phyloP scores from a whole-genome alignment of 2,888 invertebrate genomes.

The Oxycera nigricornis region DNA sequence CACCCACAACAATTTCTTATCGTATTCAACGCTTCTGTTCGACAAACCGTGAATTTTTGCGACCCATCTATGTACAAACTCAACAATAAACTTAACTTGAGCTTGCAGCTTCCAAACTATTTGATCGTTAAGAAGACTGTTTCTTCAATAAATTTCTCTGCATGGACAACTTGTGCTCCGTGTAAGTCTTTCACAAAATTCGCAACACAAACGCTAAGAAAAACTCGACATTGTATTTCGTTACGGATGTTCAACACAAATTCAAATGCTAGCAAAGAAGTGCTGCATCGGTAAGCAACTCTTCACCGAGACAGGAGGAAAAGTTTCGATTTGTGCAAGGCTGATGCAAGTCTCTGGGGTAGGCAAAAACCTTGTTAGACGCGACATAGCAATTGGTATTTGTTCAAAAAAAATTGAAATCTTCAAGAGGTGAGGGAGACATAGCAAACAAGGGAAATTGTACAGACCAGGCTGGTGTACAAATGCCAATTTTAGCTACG shows the following conservation, averaged over 20 bases:
- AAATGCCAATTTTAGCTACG: not conserved
- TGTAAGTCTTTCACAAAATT: too few species aligned
- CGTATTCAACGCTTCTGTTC: too few species aligned
- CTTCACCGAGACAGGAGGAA: not conserved
- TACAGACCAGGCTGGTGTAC: not conserved
- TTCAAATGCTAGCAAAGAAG: not conserved
- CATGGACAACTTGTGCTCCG: not conserved
- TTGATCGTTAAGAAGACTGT: not conserved
- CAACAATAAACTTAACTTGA: too few species aligned
- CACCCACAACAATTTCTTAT: too few species aligned
- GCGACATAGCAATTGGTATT: not conserved
- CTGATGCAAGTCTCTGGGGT: not conserved
- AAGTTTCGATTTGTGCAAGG: constrained; percentile 2
- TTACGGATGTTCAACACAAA: not conserved
- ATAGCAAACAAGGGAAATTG: not conserved
- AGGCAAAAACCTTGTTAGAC: not conserved
- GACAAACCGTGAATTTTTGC: too few species aligned
- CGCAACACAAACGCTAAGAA: too few species aligned
- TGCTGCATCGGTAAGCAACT: not conserved
- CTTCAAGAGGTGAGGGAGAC: not conserved
- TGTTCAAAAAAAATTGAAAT: not conserved
- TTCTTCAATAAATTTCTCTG: not conserved
- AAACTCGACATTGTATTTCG: not conserved
- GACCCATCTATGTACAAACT: too few species aligned
- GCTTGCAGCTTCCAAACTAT: not conserved